Evolutionary conservation across 2,797 vertebrate genomes (phyloP), one percentile per base, ranked within the genome.

Genomic region (Helostoma temminkii): DNA sequence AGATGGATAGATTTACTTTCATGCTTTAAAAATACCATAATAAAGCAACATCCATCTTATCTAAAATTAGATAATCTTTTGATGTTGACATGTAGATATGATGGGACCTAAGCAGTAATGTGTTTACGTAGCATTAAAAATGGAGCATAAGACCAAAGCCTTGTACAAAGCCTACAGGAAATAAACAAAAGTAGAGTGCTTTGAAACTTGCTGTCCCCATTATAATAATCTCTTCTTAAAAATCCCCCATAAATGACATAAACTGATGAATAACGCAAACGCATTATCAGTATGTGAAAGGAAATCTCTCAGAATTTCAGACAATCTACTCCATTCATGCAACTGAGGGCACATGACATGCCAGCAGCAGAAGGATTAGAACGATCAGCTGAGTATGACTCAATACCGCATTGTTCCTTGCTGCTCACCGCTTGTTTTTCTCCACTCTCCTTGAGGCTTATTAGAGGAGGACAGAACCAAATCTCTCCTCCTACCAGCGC

Each of bases 251-350:
- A 24, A 26, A 64, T 66, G 53, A 78, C 36, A 62, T 73, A 75
- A 66, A 74, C 60, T 49, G 54, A 67, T 50, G 75, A 87, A 90
- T 73, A 84, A 86, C 82, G 74, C 70, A 74, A 83, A 85, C 67
- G 61, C 57, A 85, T 82, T 81, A 81, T 77, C 56, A 73, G 75
- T 60, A 52, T 41, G 77, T 78, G 80, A 83, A 85, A 87, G 83
- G 57, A 89, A 90, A 92, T 88, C 83, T 87, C 76, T 48, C 50
- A 76, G 73, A 84, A 71, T 80, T 77, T 50, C 64, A 79, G 82
- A 95, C 92, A 95, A 94, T 93, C 86, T 87, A 21, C 67, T 63
- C 85, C 87, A 94, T 95, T 94, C 93, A 94, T 84, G 71, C 75
- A 70, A 78, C 73, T 47, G 53, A 45, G 63, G 83, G 85, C 92